Evolutionary conservation across 2,888 invertebrate genomes (phyloP).

Genomic region (Torymus tubicola): DNA sequence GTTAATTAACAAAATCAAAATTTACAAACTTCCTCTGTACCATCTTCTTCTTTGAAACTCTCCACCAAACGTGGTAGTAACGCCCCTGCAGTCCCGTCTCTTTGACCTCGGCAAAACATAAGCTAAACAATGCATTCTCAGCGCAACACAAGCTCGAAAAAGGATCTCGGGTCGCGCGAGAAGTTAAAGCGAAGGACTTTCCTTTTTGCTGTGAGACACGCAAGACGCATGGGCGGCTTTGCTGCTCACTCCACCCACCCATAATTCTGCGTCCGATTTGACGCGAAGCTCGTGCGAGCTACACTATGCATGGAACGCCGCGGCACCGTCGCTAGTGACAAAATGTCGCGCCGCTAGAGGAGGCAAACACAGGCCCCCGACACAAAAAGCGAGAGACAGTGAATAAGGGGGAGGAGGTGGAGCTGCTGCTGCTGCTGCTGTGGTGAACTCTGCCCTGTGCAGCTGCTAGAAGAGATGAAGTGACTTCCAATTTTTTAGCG

Average conservation of each 20-base stretch:
- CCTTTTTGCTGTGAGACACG: constrained; percentile 33
- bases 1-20: too few species aligned
- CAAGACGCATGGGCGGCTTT: constrained; percentile 29
- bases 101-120: constrained; percentile 5
- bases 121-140: constrained; percentile 36
- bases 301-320: constrained; percentile 40
- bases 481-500: constrained; percentile 41
- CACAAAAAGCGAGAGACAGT: constrained; percentile 40
- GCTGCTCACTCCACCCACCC: constrained; percentile 2
- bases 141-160: neutral
- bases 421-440: neutral
- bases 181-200: constrained; percentile 44
- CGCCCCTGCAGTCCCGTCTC: too few species aligned
- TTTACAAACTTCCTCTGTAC: too few species aligned
- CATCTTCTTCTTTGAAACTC: too few species aligned
- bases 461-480: constrained; percentile 15
- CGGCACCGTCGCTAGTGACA: constrained; percentile 19
- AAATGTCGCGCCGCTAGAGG: constrained; percentile 20
- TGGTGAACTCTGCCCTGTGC: neutral
- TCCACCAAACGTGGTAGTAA: too few species aligned
- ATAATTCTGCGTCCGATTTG: constrained; percentile 55
- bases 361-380: constrained; percentile 1
- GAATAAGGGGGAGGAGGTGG: constrained; percentile 31
- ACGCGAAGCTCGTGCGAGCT: constrained; percentile 2
- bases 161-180: too few species aligned